A percentile compares a stretch with the other conserved stretches of the same genome.
Evolutionary conservation across 2,113 vertebrate species (phyloP).

Genomic region (Pseudonaja textilis): DNA sequence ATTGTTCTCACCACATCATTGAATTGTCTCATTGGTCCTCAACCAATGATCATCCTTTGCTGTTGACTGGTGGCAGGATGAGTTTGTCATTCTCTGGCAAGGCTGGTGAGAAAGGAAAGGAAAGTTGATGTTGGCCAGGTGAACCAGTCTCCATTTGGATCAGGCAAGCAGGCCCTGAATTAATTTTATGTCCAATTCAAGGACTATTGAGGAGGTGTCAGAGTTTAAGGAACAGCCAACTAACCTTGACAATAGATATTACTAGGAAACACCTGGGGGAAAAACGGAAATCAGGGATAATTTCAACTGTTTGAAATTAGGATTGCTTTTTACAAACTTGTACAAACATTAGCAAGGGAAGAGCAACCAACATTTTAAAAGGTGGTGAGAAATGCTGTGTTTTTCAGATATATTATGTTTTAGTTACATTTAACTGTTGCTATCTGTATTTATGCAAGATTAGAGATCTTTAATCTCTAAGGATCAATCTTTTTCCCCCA

Average conservation of each 20-base stretch:
- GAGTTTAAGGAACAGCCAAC: background rate
- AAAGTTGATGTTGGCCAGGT: constrained; percentile 73
- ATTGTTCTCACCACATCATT: constrained; percentile 53
- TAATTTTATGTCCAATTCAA: constrained; percentile 60
- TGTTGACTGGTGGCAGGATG: constrained; percentile 59
- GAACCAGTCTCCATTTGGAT: constrained; percentile 62
- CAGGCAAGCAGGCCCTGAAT: constrained; percentile 69
- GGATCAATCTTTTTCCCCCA: constrained; percentile 22
- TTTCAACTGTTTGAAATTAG: background rate
- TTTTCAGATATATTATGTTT: constrained; percentile 17
- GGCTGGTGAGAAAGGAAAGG: constrained; percentile 77
- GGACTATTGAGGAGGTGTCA: constrained; percentile 55
- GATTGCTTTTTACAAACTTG: constrained; percentile 32
- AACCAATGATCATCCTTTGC: constrained; percentile 22
- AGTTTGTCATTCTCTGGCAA: constrained; percentile 69
- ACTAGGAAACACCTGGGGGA: constrained; percentile 77
- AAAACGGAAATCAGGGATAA: constrained; percentile 64
- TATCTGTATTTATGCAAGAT: constrained; percentile 23
- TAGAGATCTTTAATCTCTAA: background rate
- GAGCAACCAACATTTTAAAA: constrained; percentile 29
- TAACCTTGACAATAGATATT: constrained; percentile 51
- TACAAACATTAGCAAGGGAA: constrained; percentile 36
- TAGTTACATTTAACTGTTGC: background rate
- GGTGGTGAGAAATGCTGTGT: constrained; percentile 21
- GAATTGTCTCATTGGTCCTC: constrained; percentile 46